Percentiles rank a stretch among this genome's conserved stretches.
phyloP scores from a whole-genome alignment of 2,113 vertebrate species.

The Pseudonaja textilis region DNA sequence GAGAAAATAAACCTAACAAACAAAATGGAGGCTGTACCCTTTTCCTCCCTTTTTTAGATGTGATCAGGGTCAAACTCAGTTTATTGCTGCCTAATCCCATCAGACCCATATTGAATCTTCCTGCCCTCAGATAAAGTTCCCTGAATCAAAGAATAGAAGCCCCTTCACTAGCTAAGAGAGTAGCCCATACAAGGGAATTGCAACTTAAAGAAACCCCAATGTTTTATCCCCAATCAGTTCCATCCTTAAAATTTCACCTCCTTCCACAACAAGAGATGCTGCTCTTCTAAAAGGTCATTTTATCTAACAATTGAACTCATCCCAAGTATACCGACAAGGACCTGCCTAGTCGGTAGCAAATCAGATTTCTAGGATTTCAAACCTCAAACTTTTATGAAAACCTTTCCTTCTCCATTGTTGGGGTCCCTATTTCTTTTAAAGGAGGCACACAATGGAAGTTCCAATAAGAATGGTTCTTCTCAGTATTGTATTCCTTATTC shows the following conservation, averaged over 20 bases:
- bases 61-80: background rate
- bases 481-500: background rate
- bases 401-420: background rate
- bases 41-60: background rate
- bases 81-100: background rate
- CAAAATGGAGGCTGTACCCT: background rate
- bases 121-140: background rate
- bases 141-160: background rate
- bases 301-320: background rate
- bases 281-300: background rate
- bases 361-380: background rate
- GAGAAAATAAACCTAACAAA: background rate
- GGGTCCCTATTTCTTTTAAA: background rate
- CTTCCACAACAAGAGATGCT: background rate
- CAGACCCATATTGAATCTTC: background rate
- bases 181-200: background rate
- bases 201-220: background rate
- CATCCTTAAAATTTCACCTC: background rate
- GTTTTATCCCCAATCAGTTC: background rate
- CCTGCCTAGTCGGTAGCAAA: background rate
- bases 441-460: background rate
- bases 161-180: background rate
- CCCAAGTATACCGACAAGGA: background rate
- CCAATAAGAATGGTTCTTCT: background rate
- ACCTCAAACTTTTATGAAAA: background rate